A percentile compares a stretch with the other conserved stretches of the same genome.
Evolutionary conservation across 2,797 vertebrate genomes (phyloP).

Genomic region (Spea hammondii): DNA sequence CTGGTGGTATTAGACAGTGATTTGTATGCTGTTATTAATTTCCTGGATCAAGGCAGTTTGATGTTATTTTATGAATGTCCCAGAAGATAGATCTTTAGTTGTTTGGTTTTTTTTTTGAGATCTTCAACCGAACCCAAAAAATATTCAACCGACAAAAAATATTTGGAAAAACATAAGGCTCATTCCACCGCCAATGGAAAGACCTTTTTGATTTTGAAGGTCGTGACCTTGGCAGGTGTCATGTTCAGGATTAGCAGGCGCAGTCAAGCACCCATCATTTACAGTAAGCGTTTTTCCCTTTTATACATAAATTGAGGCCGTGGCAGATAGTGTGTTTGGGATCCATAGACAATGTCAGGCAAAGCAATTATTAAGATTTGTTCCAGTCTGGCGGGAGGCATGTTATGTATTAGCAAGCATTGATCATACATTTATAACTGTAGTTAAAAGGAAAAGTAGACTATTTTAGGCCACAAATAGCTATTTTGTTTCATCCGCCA

Average conservation of each 20-base stretch:
- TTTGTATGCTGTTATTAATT: conserved; percentile 1
- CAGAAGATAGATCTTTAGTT: not conserved
- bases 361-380: not conserved
- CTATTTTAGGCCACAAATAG: too few relatives aligned
- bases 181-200: not conserved
- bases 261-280: not conserved
- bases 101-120: not conserved
- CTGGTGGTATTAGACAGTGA: not conserved
- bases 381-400: conserved; percentile 3
- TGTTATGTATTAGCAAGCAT: conserved; percentile 21
- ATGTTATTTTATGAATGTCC: conserved; percentile 1
- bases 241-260: conserved; percentile 4
- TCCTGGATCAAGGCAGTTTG: not conserved
- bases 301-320: conserved; percentile 1
- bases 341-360: conserved; percentile 14
- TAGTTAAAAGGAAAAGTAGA: too few relatives aligned
- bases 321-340: not conserved
- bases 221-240: conserved; percentile 5
- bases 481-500: too few relatives aligned
- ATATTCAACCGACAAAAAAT: not conserved
- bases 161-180: not conserved
- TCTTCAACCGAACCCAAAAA: not conserved
- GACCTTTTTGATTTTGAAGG: not conserved
- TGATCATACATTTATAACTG: not conserved
- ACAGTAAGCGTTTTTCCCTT: conserved; percentile 9